Evolutionary conservation across 2,888 invertebrate genomes (phyloP).

Genomic region (Troides helena): DNA sequence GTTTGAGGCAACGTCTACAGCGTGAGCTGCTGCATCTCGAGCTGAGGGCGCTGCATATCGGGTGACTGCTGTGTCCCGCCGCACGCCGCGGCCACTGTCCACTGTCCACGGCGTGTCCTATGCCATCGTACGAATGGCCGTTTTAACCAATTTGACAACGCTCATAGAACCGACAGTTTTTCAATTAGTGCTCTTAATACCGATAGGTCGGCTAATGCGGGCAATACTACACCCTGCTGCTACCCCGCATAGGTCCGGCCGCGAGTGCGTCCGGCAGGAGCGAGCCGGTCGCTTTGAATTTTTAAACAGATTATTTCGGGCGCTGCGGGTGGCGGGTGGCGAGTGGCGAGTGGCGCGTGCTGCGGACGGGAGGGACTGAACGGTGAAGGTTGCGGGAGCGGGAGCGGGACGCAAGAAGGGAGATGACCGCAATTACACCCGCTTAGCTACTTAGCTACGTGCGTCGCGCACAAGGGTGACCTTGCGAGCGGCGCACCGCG

Average conservation of each 20-base stretch:
- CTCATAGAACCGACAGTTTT: conserved; percentile 41
- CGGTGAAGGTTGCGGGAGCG: not conserved
- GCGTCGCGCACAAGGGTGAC: conserved; percentile 34
- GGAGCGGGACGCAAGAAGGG: too few relatives aligned
- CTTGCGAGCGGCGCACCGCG: not conserved
- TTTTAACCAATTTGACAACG: conserved; percentile 27
- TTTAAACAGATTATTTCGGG: conserved; percentile 73
- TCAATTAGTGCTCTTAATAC: conserved; percentile 59
- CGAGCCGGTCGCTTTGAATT: conserved; percentile 60
- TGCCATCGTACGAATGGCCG: conserved; percentile 24
- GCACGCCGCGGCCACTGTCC: conserved; percentile 6
- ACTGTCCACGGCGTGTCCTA: conserved; percentile 20
- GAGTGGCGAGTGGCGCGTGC: too few relatives aligned
- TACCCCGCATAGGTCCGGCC: conserved; percentile 37
- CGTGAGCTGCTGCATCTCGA: not conserved
- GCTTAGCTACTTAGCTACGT: conserved; percentile 53
- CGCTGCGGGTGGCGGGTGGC: conserved; percentile 45
- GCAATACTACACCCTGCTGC: conserved; percentile 35
- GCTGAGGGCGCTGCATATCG: not conserved
- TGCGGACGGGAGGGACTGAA: conserved; percentile 45
- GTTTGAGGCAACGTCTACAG: too few relatives aligned
- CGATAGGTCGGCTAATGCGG: conserved; percentile 34
- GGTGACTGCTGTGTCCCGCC: not conserved
- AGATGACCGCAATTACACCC: conserved; percentile 53
- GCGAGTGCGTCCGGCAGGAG: conserved; percentile 41